A percentile compares a stretch with the other conserved stretches of the same genome.
Evolutionary conservation across 2,113 vertebrate genomes (phyloP).

Genomic region (Ailurus styani): DNA sequence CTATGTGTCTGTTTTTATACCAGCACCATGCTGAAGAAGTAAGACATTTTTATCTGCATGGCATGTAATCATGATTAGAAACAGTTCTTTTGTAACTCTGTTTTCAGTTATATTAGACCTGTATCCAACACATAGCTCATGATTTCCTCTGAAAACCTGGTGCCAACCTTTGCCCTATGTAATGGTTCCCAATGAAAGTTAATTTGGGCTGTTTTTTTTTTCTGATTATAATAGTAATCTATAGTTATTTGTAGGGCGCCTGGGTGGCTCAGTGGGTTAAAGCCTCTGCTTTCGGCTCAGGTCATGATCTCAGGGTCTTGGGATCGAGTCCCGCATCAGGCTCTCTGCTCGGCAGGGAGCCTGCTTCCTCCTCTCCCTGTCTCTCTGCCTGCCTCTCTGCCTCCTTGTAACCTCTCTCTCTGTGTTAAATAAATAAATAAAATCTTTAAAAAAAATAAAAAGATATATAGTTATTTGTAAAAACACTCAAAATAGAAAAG

Average conservation of each 20-base stretch:
- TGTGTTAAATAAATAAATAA: too few relatives aligned
- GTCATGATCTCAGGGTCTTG: too few relatives aligned
- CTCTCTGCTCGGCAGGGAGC: too few relatives aligned
- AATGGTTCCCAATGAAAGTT: not conserved
- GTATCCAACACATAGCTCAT: not conserved
- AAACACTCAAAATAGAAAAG: not conserved
- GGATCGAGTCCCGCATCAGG: too few relatives aligned
- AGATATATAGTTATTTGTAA: not conserved
- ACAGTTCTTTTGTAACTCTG: not conserved
- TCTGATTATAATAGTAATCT: not conserved
- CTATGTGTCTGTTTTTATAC: too few relatives aligned
- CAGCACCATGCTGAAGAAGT: too few relatives aligned
- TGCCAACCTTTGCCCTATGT: not conserved
- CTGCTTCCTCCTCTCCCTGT: too few relatives aligned
- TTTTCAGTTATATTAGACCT: not conserved
- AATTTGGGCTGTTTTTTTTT: constrained; percentile 30
- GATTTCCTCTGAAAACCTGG: not conserved
- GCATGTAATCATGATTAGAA: not conserved
- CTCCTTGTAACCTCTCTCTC: too few relatives aligned
- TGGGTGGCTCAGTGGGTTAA: too few relatives aligned
- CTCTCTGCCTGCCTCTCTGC: too few relatives aligned
- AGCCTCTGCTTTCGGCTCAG: too few relatives aligned
- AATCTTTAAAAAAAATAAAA: too few relatives aligned
- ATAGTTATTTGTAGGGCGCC: not conserved
- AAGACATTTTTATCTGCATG: not conserved